Base-by-base conservation (phyloP, 2,113 vertebrate species). In the Tichodroma muraria region DNA sequence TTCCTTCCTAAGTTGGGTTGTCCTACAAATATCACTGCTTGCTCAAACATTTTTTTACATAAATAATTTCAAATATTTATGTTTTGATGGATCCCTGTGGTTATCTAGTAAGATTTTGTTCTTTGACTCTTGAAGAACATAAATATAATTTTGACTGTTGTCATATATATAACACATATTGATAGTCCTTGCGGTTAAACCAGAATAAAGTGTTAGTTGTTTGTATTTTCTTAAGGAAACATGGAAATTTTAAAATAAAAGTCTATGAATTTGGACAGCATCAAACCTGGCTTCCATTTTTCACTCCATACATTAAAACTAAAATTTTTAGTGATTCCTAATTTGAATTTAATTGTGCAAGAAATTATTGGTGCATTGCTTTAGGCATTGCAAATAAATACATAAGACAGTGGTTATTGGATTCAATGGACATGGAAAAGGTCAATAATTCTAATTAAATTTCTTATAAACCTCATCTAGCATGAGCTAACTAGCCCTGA, bases 401-500 rank as follows among this genome's bases (percentile, higher is more conserved):
- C n/a, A 13, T 83, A 61, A 83, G n/a, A 66, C 11, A 77, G 65
- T 80, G 52, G 12, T 56, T 77, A 83, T 42, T 78, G 56, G 68
- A 90, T 57, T 89, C 54, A 70, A 8, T 73, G 56, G 69, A 57
- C 22, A 53, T 31, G 44, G 45, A 28, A 83, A 86, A 90, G 33
- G 49, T 92, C 69, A 90, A 92, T 93, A 94, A 86, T 88, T 88
- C 42, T 84, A 80, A 92, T 88, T 89, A 80, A 61, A 86, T 77
- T 80, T 56, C 40, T 80, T 80, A 70, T 31, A 57, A 77, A 53
- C 35, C n/a, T 73, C 70, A 89, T 91, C 69, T 81, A 84, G 64
- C 38, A 66, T 17, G 8, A 89, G 20, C 60, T 90, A 88, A 73
- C 15, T 40, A 65, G 27, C 8, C n/a, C 28, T 65, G 59, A 61